phyloP scores from a whole-genome alignment of 2,113 vertebrate genomes.

The Tychaedon coryphoeus region DNA sequence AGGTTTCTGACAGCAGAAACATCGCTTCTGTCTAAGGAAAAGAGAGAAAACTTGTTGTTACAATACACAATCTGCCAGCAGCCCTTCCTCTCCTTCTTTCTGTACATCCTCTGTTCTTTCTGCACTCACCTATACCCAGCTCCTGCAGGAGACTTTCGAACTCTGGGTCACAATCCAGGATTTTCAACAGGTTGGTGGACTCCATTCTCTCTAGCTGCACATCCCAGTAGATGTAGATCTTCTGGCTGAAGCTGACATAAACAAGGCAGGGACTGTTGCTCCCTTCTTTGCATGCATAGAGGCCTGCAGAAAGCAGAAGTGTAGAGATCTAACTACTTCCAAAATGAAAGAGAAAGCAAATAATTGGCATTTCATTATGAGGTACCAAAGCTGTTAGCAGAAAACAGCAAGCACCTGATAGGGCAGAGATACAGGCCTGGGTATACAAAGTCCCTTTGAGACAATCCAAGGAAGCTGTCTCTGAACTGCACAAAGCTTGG shows the following conservation, averaged over 20 bases:
- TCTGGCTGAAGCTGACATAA: constrained; percentile 95
- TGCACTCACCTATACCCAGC: constrained; percentile 83
- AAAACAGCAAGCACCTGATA: neutral
- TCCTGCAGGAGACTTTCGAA: constrained; percentile 74
- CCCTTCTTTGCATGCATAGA: constrained; percentile 91
- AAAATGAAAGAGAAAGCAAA: neutral
- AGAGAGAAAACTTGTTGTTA: neutral
- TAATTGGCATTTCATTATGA: neutral
- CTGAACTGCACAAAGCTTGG: neutral
- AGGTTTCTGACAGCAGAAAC: constrained; percentile 72
- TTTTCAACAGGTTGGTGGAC: constrained; percentile 87
- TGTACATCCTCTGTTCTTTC: neutral
- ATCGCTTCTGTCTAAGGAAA: constrained; percentile 76
- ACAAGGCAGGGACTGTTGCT: constrained; percentile 93
- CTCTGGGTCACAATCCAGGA: constrained; percentile 82
- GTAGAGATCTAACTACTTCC: neutral
- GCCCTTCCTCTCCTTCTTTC: neutral
- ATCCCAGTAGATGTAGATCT: constrained; percentile 97
- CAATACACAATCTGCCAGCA: neutral
- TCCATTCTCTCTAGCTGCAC: constrained; percentile 94
- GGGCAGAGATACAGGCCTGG: neutral
- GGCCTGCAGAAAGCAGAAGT: constrained; percentile 72
- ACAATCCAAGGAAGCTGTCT: neutral
- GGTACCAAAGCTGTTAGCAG: neutral
- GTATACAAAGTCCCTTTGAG: neutral